These are phyloP conservation scores for Dendrocincla tyrannina DNA, from an alignment of 2,797 vertebrate genomes.

Conservation along the genomic window DNA sequence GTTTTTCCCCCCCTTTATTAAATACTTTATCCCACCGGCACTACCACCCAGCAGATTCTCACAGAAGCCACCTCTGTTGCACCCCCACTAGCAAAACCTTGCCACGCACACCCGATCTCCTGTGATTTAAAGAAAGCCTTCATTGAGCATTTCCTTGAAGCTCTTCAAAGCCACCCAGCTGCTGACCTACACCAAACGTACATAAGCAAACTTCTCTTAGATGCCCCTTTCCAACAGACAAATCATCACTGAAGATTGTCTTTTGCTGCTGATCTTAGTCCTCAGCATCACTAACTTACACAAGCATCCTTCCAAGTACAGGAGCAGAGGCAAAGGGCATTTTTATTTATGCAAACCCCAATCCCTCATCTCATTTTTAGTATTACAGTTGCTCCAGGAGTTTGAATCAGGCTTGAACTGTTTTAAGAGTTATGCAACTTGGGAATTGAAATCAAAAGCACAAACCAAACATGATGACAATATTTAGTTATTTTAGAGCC, in stretches of 20 bases:
- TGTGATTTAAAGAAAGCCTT: background rate
- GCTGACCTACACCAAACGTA: background rate
- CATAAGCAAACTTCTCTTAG: background rate
- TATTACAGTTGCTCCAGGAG: background rate
- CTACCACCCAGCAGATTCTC: background rate
- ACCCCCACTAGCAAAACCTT: background rate
- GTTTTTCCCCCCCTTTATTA: background rate
- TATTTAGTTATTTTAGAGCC: background rate
- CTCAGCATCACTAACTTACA: background rate
- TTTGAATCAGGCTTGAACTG: background rate
- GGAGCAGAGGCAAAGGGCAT: background rate
- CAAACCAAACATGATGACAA: background rate
- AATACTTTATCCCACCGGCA: background rate
- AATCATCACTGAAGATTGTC: background rate
- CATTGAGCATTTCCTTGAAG: background rate
- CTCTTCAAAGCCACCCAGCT: background rate
- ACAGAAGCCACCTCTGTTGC: background rate
- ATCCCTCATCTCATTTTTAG: background rate
- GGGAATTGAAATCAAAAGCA: constrained; percentile 35
- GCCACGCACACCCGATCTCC: background rate
- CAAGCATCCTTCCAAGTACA: background rate
- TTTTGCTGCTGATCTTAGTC: background rate
- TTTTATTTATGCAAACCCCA: background rate
- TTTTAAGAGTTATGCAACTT: background rate
- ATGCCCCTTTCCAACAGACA: background rate